These are phyloP conservation scores for Carcina quercana DNA, from an alignment of 2,888 invertebrate genomes.

Conservation along the genomic window DNA sequence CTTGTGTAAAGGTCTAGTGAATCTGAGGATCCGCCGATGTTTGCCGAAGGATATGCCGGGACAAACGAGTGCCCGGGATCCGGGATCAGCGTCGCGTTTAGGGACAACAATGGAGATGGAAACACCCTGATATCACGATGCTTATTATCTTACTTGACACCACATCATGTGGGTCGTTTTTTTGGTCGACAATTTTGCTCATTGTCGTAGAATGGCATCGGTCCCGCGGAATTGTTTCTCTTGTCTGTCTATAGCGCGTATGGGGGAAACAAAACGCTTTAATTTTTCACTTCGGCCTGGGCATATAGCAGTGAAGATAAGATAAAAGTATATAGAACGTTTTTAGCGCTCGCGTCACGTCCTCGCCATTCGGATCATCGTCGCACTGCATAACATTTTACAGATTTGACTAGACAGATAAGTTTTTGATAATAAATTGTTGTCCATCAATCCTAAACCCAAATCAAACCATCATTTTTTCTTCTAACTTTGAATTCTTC, in stretches of 20 bases:
- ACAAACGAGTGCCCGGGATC: slow-evolving; percentile 69
- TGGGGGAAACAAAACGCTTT: neutral
- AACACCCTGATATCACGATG: slow-evolving; percentile 59
- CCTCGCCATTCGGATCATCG: too few relatives aligned
- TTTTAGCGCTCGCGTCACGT: too few relatives aligned
- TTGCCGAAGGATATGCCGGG: slow-evolving; percentile 67
- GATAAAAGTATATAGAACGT: too few relatives aligned
- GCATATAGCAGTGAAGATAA: too few relatives aligned
- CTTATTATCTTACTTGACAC: slow-evolving; percentile 68
- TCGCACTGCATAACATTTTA: too few relatives aligned
- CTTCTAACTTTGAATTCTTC: too few relatives aligned
- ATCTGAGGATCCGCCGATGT: slow-evolving; percentile 64
- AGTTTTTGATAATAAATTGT: too few relatives aligned
- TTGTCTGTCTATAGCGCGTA: slow-evolving; percentile 11
- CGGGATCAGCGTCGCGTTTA: slow-evolving; percentile 46
- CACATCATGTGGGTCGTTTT: slow-evolving; percentile 63
- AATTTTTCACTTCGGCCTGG: too few relatives aligned
- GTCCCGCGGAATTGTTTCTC: slow-evolving; percentile 28
- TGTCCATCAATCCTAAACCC: too few relatives aligned
- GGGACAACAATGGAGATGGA: slow-evolving; percentile 59
- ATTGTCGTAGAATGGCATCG: slow-evolving; percentile 54
- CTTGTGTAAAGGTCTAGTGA: slow-evolving; percentile 65
- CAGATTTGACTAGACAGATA: too few relatives aligned
- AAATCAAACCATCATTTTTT: too few relatives aligned
- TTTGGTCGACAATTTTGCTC: slow-evolving; percentile 57